Conservation (phyloP, 1,140 invertebrate species). For the Scaptomyza hsui region DNA sequence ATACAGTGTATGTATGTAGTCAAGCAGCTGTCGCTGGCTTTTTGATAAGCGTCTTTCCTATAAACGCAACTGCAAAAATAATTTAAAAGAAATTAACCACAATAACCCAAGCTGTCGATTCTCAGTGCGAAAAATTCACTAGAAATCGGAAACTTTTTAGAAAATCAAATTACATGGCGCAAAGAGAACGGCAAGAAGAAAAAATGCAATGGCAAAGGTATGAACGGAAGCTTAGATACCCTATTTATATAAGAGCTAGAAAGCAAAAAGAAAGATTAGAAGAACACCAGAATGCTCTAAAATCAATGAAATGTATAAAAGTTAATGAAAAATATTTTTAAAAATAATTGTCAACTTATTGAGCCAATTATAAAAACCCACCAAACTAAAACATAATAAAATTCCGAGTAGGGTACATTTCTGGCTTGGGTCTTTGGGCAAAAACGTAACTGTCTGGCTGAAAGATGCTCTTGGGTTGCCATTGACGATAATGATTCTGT, state of each 20-base stretch:
- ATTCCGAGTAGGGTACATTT: background rate
- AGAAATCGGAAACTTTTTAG: conserved; percentile 82
- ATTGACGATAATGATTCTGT: conserved; percentile 78
- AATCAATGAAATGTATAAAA: no score
- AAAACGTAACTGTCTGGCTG: conserved; percentile 32
- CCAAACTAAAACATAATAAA: background rate
- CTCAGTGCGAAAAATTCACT: conserved; percentile 76
- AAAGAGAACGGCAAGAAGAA: conserved; percentile 42
- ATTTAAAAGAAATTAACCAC: conserved; percentile 82
- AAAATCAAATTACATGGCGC: conserved; percentile 78
- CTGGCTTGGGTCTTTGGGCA: background rate
- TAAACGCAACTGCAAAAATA: conserved; percentile 67
- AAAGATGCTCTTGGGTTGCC: conserved; percentile 48
- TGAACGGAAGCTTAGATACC: conserved; percentile 18
- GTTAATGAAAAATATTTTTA: background rate
- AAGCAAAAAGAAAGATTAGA: no score
- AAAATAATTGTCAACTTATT: background rate
- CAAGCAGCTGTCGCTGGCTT: conserved; percentile 68
- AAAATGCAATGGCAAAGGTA: conserved; percentile 25
- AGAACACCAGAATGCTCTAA: no score
- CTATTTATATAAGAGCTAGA: background rate
- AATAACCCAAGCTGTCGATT: conserved; percentile 74
- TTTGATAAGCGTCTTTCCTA: conserved; percentile 67
- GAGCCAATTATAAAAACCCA: background rate
- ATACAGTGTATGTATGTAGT: conserved; percentile 12